phyloP scores from a whole-genome alignment of 2,888 invertebrate genomes.

The Diplazon laetatorius region DNA sequence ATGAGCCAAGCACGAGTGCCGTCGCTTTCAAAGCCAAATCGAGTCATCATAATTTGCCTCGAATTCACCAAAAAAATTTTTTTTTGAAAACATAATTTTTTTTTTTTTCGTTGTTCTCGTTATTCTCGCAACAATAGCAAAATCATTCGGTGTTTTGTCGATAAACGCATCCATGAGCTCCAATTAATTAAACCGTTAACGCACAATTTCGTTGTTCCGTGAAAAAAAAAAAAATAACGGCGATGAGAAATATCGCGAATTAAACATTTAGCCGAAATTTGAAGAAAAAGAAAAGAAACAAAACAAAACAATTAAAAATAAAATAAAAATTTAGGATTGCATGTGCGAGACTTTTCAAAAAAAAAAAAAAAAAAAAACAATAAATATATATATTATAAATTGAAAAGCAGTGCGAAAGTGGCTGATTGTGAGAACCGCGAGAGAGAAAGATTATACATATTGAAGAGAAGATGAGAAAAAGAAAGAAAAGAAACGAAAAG shows the following conservation, averaged over 20 bases:
- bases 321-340: background rate
- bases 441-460: conserved; percentile 42
- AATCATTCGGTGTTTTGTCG: conserved; percentile 12
- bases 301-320: conserved; percentile 5
- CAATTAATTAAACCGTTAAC: conserved; percentile 58
- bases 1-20: too few relatives aligned
- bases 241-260: background rate
- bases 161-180: conserved; percentile 43
- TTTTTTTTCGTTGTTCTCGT: too few relatives aligned
- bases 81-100: background rate
- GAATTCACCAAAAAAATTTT: background rate
- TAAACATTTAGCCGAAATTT: conserved; percentile 8
- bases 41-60: background rate
- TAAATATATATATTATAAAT: too few relatives aligned
- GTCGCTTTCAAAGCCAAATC: background rate
- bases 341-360: background rate
- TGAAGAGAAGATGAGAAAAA: conserved; percentile 16
- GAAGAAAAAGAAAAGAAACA: background rate
- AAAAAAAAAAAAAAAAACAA: too few relatives aligned
- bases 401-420: conserved; percentile 4
- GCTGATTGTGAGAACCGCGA: conserved; percentile 32
- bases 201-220: conserved; percentile 53
- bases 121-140: background rate
- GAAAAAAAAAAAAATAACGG: conserved; percentile 27
- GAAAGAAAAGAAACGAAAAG: conserved; percentile 47